A percentile compares a stretch with the other conserved stretches of the same genome.
These are phyloP conservation scores for Actinemys pallida DNA, from an alignment of 2,113 vertebrate species.

Conservation along the genomic window DNA sequence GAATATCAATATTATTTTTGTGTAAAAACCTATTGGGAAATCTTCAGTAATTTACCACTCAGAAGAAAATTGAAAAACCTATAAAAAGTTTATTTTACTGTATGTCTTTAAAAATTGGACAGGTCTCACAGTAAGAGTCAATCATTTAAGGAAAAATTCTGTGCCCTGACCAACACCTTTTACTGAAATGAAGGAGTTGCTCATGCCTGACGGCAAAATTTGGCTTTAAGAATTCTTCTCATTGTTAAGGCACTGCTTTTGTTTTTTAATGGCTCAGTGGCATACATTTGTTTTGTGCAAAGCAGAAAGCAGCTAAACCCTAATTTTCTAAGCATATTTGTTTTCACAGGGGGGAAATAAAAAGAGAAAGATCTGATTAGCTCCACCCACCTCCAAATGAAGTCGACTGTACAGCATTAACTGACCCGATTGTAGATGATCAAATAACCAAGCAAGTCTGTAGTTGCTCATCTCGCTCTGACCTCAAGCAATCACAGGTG, in stretches of 20 bases:
- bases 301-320: not conserved
- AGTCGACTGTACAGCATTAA: not conserved
- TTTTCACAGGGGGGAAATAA: not conserved
- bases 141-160: not conserved
- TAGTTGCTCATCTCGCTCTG: not conserved
- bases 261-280: not conserved
- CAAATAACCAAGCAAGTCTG: not conserved
- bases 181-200: not conserved
- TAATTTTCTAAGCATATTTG: rapidly evolving
- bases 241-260: not conserved
- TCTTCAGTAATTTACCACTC: not conserved
- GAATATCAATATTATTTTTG: not conserved
- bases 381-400: not conserved
- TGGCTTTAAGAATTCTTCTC: not conserved
- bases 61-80: not conserved
- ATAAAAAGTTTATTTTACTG: not conserved
- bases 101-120: not conserved
- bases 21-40: not conserved
- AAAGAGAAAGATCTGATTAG: not conserved
- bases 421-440: not conserved
- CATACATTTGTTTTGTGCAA: rapidly evolving
- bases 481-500: not conserved
- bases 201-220: not conserved
- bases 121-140: not conserved
- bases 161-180: not conserved